A percentile compares a stretch with the other conserved stretches of the same genome.
These are phyloP conservation scores for Sepioteuthis lessoniana DNA, from an alignment of 2,888 invertebrate genomes.

Conservation along the genomic window DNA sequence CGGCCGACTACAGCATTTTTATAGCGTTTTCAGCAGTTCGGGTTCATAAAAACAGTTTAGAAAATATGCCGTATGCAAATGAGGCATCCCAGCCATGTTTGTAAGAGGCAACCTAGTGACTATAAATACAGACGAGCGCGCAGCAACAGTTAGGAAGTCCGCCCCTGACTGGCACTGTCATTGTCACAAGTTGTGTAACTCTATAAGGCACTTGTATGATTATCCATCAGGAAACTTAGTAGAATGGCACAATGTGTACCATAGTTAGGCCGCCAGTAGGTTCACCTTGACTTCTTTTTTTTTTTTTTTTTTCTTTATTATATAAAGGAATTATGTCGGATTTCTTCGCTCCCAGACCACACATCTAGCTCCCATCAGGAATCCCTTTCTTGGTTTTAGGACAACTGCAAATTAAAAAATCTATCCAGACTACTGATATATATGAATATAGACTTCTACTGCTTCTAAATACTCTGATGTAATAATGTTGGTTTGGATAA, in stretches of 20 bases:
- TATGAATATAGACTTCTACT: too few relatives aligned
- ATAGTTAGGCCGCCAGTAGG: slow-evolving; percentile 13
- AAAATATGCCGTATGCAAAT: neutral
- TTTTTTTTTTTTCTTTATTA: too few relatives aligned
- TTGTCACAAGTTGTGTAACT: slow-evolving; percentile 1
- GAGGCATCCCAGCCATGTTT: neutral
- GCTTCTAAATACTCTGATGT: too few relatives aligned
- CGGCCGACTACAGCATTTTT: neutral
- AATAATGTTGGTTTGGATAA: too few relatives aligned
- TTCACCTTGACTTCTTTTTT: neutral
- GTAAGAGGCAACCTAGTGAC: neutral
- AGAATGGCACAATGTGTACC: neutral
- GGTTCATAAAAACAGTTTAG: too few relatives aligned
- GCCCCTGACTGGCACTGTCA: neutral
- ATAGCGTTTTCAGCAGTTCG: neutral
- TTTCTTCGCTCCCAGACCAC: too few relatives aligned
- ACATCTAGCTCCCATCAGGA: too few relatives aligned
- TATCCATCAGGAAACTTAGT: neutral
- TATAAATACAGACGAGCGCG: neutral
- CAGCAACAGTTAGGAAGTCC: neutral
- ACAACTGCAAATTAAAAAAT: too few relatives aligned
- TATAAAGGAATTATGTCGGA: too few relatives aligned
- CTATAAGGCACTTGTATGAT: slow-evolving; percentile 13
- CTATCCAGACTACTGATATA: too few relatives aligned
- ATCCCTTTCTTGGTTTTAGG: too few relatives aligned